phyloP scores from a whole-genome alignment of 2,797 vertebrate genomes.

The Cirrhinus molitorella region DNA sequence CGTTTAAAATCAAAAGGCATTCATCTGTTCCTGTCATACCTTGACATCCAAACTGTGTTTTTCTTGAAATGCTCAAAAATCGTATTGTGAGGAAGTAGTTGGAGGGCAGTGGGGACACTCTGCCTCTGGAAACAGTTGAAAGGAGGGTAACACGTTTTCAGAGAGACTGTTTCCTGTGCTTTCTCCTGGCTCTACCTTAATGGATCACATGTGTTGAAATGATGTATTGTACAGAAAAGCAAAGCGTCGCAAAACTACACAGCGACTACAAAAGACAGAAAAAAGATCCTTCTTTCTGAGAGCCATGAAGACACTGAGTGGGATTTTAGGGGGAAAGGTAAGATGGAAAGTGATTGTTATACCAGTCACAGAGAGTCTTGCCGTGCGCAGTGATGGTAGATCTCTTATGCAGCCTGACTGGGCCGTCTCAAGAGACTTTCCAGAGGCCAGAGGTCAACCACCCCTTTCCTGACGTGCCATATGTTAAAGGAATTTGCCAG shows the following conservation, averaged over 20 bases:
- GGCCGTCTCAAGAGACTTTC: conserved; percentile 80
- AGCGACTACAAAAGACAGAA: conserved; percentile 40
- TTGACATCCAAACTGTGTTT: background rate
- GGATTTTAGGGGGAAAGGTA: conserved; percentile 46
- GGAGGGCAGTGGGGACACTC: conserved; percentile 51
- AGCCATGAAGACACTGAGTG: conserved; percentile 51
- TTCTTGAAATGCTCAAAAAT: conserved; percentile 54
- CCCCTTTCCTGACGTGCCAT: conserved; percentile 86
- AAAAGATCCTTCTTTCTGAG: conserved; percentile 23
- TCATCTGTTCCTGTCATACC: conserved; percentile 1
- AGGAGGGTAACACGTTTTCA: conserved; percentile 72
- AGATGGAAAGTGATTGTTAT: conserved; percentile 79
- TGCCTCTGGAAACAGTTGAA: conserved; percentile 70
- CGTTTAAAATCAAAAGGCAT: conserved; percentile 17
- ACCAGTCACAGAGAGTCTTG: conserved; percentile 78
- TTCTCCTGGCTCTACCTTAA: conserved; percentile 75
- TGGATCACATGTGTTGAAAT: conserved; percentile 78
- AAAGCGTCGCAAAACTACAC: conserved; percentile 58
- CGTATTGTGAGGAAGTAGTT: conserved; percentile 53
- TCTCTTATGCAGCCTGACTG: conserved; percentile 75
- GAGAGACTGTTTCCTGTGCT: conserved; percentile 72
- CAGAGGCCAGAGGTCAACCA: conserved; percentile 84
- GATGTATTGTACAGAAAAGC: conserved; percentile 57
- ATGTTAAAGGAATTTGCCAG: conserved; percentile 86
- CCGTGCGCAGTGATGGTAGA: conserved; percentile 75